Evolutionary conservation across 2,888 invertebrate genomes (phyloP).

Genomic region (Xanthia icteritia): DNA sequence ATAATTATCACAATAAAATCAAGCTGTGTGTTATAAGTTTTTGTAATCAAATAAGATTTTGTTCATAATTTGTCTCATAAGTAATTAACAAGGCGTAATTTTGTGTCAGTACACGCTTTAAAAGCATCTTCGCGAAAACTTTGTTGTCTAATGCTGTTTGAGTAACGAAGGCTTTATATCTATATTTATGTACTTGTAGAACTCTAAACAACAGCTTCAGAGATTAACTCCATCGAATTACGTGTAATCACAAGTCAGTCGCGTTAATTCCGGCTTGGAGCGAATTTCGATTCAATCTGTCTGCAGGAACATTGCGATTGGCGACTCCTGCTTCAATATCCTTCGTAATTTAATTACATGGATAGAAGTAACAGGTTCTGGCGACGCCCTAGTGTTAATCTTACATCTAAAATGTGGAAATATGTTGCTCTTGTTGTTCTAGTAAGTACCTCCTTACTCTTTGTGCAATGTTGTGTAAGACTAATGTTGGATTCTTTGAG

Average conservation of each 20-base stretch:
- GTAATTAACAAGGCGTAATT: conserved; percentile 52
- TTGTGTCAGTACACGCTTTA: conserved; percentile 50
- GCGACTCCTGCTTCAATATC: conserved; percentile 40
- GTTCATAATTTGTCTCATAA: conserved; percentile 40
- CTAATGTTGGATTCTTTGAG: conserved; percentile 21
- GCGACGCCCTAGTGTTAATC: conserved; percentile 10
- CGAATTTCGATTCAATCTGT: conserved; percentile 49
- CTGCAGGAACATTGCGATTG: conserved; percentile 38
- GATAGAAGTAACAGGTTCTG: conserved; percentile 37
- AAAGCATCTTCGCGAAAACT: conserved; percentile 39
- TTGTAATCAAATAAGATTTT: conserved; percentile 17
- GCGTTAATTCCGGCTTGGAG: conserved; percentile 49
- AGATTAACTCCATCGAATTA: conserved; percentile 57
- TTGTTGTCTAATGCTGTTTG: conserved; percentile 50
- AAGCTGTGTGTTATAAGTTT: conserved; percentile 26
- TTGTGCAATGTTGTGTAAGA: conserved; percentile 29
- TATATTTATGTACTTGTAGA: conserved; percentile 36
- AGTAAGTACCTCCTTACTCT: not conserved
- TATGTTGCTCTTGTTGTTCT: not conserved
- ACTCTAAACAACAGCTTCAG: conserved; percentile 45
- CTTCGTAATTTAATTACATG: conserved; percentile 40
- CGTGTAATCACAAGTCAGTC: conserved; percentile 50
- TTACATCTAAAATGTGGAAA: conserved; percentile 25
- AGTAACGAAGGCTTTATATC: conserved; percentile 40
- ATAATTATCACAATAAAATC: conserved; percentile 44